Evolutionary conservation across 2,113 vertebrate genomes (phyloP).

Genomic region (Chroicocephalus ridibundus): DNA sequence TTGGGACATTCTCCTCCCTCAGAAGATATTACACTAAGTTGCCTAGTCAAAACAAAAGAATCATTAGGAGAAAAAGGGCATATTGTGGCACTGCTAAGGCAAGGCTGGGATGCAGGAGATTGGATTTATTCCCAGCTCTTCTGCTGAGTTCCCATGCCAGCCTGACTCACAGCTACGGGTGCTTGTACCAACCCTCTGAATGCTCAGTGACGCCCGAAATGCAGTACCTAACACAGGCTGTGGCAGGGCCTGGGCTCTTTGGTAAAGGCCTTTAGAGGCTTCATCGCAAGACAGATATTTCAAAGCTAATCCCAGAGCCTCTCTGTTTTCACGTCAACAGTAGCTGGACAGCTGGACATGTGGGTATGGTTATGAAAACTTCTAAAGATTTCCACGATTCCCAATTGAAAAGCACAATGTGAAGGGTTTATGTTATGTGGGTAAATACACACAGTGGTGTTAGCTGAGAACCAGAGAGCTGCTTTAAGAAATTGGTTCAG

Average conservation of each 20-base stretch:
- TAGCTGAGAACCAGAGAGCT: neutral
- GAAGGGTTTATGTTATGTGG: neutral
- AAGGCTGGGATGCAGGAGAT: neutral
- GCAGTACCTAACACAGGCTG: neutral
- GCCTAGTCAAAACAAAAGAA: slow-evolving; percentile 71
- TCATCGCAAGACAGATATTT: neutral
- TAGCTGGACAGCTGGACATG: neutral
- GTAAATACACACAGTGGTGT: neutral
- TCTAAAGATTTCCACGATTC: neutral
- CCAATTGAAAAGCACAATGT: neutral
- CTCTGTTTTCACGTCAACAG: neutral
- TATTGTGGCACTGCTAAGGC: neutral
- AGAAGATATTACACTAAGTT: slow-evolving; percentile 87
- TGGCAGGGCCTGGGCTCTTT: neutral
- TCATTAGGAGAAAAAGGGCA: slow-evolving; percentile 8
- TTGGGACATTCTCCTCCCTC: slow-evolving; percentile 83
- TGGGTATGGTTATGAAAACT: neutral
- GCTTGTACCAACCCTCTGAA: neutral
- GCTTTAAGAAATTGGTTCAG: neutral
- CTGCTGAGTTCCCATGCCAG: neutral
- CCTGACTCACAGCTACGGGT: neutral
- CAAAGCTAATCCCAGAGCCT: neutral
- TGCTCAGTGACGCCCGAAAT: neutral
- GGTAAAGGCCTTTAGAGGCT: neutral
- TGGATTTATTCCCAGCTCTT: neutral